Percentiles rank a stretch among this genome's conserved stretches.
Conservation (phyloP, 2,888 invertebrate species). For the Clitarchus hookeri region DNA sequence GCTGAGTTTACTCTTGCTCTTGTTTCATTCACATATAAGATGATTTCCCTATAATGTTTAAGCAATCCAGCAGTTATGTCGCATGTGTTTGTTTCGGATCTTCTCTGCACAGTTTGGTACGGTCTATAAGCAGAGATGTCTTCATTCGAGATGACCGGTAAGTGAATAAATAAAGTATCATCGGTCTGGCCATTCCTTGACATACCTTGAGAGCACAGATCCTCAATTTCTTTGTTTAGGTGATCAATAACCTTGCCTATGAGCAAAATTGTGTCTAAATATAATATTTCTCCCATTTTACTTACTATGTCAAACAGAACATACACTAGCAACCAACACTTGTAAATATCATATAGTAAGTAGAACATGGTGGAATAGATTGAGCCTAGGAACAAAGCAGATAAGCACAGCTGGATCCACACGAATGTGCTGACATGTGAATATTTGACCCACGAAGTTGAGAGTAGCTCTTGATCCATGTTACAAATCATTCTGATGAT, state of each 20-base stretch:
- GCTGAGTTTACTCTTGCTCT: not conserved
- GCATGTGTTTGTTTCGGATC: not conserved
- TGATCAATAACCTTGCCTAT: not conserved
- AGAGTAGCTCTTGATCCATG: no score
- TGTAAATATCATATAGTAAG: no score
- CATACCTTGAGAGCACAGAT: not conserved
- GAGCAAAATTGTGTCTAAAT: not conserved
- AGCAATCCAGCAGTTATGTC: not conserved
- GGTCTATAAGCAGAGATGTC: not conserved
- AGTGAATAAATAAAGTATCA: not conserved
- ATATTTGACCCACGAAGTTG: no score
- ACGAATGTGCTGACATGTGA: no score
- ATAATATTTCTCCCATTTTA: not conserved
- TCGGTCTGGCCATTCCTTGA: not conserved
- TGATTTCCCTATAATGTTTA: not conserved
- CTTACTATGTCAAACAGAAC: no score
- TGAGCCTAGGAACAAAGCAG: no score
- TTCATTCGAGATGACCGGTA: not conserved
- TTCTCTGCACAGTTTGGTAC: not conserved
- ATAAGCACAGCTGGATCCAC: no score
- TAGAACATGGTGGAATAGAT: no score
- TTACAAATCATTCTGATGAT: no score
- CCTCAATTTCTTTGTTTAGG: not conserved
- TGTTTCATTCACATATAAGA: not conserved
- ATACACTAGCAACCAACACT: no score